Percentiles rank a stretch among this genome's conserved stretches.
These are phyloP conservation scores for Antrozous pallidus DNA, from an alignment of 2,797 vertebrate genomes.

Conservation along the genomic window DNA sequence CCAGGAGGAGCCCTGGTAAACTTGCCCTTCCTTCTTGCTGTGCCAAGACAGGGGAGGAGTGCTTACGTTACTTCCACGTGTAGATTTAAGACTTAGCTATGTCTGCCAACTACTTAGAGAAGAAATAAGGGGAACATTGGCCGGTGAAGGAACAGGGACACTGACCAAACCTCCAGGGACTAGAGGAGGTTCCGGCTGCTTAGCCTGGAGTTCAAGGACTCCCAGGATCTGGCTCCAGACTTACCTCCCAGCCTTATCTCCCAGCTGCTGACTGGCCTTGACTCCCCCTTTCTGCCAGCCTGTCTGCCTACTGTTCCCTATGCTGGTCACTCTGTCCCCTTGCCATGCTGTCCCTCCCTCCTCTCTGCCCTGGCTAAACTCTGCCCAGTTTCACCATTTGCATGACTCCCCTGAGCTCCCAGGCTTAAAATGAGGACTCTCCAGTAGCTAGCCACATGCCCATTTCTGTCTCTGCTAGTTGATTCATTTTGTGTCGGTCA, in stretches of 20 bases:
- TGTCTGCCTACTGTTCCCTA: background rate
- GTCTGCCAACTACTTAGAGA: background rate
- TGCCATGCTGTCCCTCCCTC: rapidly evolving
- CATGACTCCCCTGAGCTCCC: background rate
- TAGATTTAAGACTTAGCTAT: background rate
- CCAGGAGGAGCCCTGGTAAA: background rate
- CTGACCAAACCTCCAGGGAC: background rate
- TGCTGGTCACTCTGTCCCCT: background rate
- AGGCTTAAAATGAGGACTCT: background rate
- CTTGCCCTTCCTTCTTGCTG: background rate
- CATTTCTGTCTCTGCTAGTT: background rate
- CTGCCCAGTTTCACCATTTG: background rate
- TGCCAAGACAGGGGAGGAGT: background rate
- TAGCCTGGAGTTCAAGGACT: background rate
- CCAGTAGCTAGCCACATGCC: no score
- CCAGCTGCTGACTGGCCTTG: background rate
- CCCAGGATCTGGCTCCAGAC: background rate
- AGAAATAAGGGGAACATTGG: background rate
- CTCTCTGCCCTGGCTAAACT: background rate
- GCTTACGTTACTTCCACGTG: background rate
- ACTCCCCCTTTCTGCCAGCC: background rate
- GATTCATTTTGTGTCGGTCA: background rate
- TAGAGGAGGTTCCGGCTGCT: background rate
- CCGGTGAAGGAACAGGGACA: background rate
- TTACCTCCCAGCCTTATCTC: background rate